These are phyloP conservation scores for Dromiciops gliroides DNA, from an alignment of 2,113 vertebrate species.

Conservation along the genomic window DNA sequence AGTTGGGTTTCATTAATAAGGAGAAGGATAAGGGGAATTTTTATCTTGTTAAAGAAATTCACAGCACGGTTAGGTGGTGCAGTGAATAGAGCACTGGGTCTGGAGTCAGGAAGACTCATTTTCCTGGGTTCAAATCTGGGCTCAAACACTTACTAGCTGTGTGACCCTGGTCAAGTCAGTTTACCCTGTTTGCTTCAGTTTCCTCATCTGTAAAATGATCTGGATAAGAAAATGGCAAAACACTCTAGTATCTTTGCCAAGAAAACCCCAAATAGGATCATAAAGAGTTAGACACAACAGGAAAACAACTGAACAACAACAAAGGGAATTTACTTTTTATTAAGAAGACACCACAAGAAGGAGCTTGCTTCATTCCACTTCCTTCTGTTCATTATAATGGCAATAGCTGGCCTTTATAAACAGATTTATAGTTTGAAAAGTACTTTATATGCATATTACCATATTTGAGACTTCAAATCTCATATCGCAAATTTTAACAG, in stretches of 20 bases:
- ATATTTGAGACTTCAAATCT: neutral
- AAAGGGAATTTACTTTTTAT: neutral
- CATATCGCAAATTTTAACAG: neutral
- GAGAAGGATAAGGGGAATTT: neutral
- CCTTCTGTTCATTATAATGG: neutral
- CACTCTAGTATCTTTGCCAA: neutral
- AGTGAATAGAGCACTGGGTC: neutral
- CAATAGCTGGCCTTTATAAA: neutral
- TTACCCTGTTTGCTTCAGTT: neutral
- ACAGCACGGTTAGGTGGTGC: neutral
- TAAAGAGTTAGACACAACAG: neutral
- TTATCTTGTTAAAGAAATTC: neutral
- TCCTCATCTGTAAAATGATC: neutral
- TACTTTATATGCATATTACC: neutral
- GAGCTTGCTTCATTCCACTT: neutral
- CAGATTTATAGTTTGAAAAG: neutral
- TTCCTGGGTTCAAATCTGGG: neutral
- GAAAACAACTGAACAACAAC: neutral
- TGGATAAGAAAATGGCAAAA: neutral
- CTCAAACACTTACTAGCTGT: neutral
- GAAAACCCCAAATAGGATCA: neutral
- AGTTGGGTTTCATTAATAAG: neutral
- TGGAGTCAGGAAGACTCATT: neutral
- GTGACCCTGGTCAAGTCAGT: neutral
- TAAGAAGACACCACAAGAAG: neutral